Evolutionary conservation across 2,888 invertebrate species (phyloP), one percentile per base, ranked within the genome.

Genomic region (Drosophila neutralis): DNA sequence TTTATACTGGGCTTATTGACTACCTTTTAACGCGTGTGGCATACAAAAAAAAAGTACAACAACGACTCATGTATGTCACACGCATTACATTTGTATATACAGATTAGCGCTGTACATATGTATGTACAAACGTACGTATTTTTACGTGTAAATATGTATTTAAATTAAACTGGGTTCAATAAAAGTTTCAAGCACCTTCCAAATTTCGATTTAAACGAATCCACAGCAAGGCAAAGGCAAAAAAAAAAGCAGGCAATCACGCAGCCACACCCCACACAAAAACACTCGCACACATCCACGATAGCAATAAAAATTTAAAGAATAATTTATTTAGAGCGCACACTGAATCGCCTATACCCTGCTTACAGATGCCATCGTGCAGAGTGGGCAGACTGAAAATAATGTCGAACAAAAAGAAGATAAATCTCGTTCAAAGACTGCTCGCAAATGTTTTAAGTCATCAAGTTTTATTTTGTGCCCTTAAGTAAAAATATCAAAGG

Each of bases 91-190:
- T 27, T 35, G 31, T 33, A 21, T 29, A 51, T 10, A 51, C 49
- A 51, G 49, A 65, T 64, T 66, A 69, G 58, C 57, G 38, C 57
- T 65, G 42, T 42, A 69, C 36, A 57, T 62, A 45, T 35, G 27
- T n/a, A 27, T n/a, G 10, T 53, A 21, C 18, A 29, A 29, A 15
- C n/a, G 38, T 21, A 29, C 1, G 29, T 10, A 10, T 10, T 6
- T 53, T 42, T 24, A 27, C 52, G 48, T 31, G 27, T 59, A 40
- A 42, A 58, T 35, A 51, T 53, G 60, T 64, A 64, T 79, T 57
- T 54, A 45, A 76, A 71, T 66, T 71, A 72, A 80, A 80, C 83
- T 80, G 76, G 72, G 66, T 67, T 76, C 80, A 82, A 80, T 80
- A 80, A 80, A 80, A 79, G 59, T 67, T 45, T 56, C 65, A n/a